A percentile compares a stretch with the other conserved stretches of the same genome.
These are phyloP conservation scores for Aphelinus certus DNA, from an alignment of 1,140 invertebrate genomes.

Conservation along the genomic window DNA sequence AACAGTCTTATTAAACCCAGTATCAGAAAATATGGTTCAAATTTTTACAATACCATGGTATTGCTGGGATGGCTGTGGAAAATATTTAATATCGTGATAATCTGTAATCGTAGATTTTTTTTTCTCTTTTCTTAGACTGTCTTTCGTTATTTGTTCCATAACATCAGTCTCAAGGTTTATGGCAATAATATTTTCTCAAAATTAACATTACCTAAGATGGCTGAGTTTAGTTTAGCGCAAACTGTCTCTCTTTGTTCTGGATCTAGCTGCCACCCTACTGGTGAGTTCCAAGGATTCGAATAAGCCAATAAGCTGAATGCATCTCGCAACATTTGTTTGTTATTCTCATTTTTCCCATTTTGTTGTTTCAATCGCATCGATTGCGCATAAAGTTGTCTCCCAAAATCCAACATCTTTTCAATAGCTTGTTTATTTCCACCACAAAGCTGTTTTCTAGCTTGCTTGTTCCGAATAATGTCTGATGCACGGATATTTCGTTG, in stretches of 20 bases:
- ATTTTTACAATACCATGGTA: no score
- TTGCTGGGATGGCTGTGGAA: no score
- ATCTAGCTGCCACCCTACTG: constrained; percentile 94
- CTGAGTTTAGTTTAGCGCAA: constrained; percentile 95
- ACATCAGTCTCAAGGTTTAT: no score
- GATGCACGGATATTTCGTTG: constrained; percentile 43
- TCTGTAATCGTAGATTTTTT: no score
- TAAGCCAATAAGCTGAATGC: constrained; percentile 98
- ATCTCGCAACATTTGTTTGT: constrained; percentile 95
- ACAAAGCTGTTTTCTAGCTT: constrained; percentile 71
- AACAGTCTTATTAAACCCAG: no score
- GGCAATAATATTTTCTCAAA: no score
- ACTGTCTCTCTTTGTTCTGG: constrained; percentile 92
- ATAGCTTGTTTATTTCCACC: constrained; percentile 85
- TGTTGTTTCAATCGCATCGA: constrained; percentile 85
- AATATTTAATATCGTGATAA: no score
- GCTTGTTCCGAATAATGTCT: constrained; percentile 46
- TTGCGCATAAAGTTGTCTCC: constrained; percentile 90
- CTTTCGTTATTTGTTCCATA: no score
- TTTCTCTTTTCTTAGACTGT: no score
- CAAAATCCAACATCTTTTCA: constrained; percentile 92
- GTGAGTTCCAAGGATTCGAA: constrained; percentile 96
- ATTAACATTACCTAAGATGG: constrained; percentile 82
- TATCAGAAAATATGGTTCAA: no score
- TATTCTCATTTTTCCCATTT: constrained; percentile 84